phyloP scores from a whole-genome alignment of 1,140 invertebrate species.

The Antheraea mylitta region DNA sequence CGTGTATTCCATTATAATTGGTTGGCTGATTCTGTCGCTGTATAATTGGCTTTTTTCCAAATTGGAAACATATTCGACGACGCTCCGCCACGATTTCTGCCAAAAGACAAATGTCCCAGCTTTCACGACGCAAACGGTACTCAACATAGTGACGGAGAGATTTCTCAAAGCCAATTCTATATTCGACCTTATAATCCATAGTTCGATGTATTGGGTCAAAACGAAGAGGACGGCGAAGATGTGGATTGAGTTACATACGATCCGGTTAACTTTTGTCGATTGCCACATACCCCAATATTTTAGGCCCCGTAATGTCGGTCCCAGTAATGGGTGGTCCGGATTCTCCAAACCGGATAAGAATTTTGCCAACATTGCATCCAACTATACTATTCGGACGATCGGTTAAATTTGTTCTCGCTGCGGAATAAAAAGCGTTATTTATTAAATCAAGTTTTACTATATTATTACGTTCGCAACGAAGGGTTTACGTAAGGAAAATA shows the following conservation, averaged over 20 bases:
- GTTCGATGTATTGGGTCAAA: conserved; percentile 54
- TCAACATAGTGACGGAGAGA: conserved; percentile 58
- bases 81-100: conserved; percentile 48
- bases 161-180: conserved; percentile 51
- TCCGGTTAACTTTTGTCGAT: conserved; percentile 22
- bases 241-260: conserved; percentile 44
- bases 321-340: conserved; percentile 43
- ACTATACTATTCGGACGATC: neutral
- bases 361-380: neutral
- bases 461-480: neutral
- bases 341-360: conserved; percentile 32
- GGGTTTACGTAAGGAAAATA: neutral
- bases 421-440: neutral
- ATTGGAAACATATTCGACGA: conserved; percentile 49
- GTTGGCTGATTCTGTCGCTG: conserved; percentile 26
- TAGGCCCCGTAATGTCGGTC: conserved; percentile 51
- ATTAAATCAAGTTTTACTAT: neutral
- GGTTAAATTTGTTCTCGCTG: neutral
- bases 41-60: conserved; percentile 43
- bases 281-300: conserved; percentile 56
- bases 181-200: conserved; percentile 50
- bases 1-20: conserved; percentile 43
- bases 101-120: conserved; percentile 51
- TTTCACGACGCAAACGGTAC: conserved; percentile 56
- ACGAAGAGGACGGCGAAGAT: conserved; percentile 50